Percentiles rank a stretch among this genome's conserved stretches.
These are phyloP conservation scores for Teleiodes luculella DNA, from an alignment of 2,888 invertebrate species.

Conservation along the genomic window DNA sequence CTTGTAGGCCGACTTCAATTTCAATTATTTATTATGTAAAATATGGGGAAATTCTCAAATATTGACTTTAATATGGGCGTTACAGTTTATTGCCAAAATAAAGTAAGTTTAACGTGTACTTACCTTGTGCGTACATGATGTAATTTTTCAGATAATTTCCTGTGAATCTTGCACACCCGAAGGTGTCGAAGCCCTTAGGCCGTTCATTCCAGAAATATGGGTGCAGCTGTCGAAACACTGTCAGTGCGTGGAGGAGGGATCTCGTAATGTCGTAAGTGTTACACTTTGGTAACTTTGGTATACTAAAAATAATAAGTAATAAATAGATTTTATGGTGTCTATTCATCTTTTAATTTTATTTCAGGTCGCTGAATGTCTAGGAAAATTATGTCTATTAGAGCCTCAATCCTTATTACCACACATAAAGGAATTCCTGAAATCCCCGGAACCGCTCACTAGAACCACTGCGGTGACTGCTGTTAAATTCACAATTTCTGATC, in stretches of 20 bases:
- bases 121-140: too few relatives aligned
- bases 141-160: slow-evolving; percentile 84
- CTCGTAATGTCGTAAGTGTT: slow-evolving; percentile 91
- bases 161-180: slow-evolving; percentile 87
- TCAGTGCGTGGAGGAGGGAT: slow-evolving; percentile 98
- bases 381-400: slow-evolving; percentile 95
- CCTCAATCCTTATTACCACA: slow-evolving; percentile 92
- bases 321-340: too few relatives aligned
- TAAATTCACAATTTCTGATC: slow-evolving; percentile 99
- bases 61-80: too few relatives aligned
- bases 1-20: too few relatives aligned
- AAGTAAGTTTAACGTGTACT: too few relatives aligned
- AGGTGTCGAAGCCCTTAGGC: slow-evolving; percentile 86
- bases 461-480: slow-evolving; percentile 98
- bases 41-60: too few relatives aligned
- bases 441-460: slow-evolving; percentile 90
- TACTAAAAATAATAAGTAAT: too few relatives aligned
- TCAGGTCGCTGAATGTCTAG: slow-evolving; percentile 95
- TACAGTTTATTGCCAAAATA: too few relatives aligned
- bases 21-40: too few relatives aligned
- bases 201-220: slow-evolving; percentile 94
- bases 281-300: too few relatives aligned
- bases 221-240: slow-evolving; percentile 95
- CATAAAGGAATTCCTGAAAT: slow-evolving; percentile 88
- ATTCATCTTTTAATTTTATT: slow-evolving; percentile 17